Evolutionary conservation across 2,888 invertebrate genomes (phyloP), one percentile per base, ranked within the genome.

Genomic region (Galerucella nymphaeae): DNA sequence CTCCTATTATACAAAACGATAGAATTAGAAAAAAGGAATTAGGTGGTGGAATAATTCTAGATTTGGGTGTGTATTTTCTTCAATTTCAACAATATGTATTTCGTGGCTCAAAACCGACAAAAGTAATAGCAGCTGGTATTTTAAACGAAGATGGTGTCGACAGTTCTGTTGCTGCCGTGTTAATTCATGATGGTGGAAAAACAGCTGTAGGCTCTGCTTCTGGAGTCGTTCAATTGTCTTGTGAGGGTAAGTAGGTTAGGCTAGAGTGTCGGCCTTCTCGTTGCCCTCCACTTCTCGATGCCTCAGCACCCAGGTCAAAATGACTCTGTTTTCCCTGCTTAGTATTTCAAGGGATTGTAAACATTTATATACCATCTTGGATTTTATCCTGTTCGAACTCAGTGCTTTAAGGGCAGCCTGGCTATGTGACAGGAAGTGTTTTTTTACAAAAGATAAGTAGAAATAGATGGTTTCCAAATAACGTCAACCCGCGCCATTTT

Each of bases 1-100:
- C 64, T 9, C 63, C 53, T 16, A 30, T 70, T 13, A 64, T n/a
- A 42, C 55, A 63, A 57, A 14, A 16, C 11, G 70, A 70, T 8
- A 42, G 70, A 14, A 13, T 70, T n/a, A 63, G 64, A n/a, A 63
- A 70, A 20, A 70, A 63, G 13, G 78, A 91, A 66, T 82, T 93
- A 61, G 96, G 96, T 16, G 96, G 95, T 18, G 95, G 93, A n/a
- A 91, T 91, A 0, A 90, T 92, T 23, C 86, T 93, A 70, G 95
- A 95, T 82, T 87, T 96, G 58, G 96, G 96, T 0, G 88, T 96
- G 13, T 96, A 96, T 82, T 85, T 89, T 0, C 87, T 95, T 14
- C 94, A 96, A 82, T 89, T 94, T 50, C 90, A 92, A 0, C 92
- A 91, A 80, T 90, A 90, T 82, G 88, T 93, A 6, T 95, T 92